Evolutionary conservation across 1,140 invertebrate genomes (phyloP).

Genomic region (Diorhabda carinulata): DNA sequence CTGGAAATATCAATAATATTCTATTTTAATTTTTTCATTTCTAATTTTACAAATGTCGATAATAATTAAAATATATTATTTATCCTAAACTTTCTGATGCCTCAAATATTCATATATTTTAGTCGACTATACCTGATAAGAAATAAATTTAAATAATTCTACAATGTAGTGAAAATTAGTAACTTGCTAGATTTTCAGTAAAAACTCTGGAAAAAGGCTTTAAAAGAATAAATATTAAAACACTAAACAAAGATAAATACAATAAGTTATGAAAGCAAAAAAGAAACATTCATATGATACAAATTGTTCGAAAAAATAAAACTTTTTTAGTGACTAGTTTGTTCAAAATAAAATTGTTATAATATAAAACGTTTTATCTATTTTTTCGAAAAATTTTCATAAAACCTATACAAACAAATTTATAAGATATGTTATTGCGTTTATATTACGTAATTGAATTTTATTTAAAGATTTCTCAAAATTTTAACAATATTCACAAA

Average conservation of each 20-base stretch:
- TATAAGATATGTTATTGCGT: neutral
- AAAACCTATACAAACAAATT: neutral
- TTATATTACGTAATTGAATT: neutral
- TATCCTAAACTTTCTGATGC: too few species aligned
- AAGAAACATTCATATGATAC: neutral
- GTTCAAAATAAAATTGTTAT: neutral
- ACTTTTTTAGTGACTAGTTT: neutral
- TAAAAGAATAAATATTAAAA: neutral
- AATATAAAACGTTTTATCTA: neutral
- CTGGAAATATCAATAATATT: too few species aligned
- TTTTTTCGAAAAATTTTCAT: neutral
- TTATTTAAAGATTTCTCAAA: neutral
- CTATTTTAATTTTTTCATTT: too few species aligned
- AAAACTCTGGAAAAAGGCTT: too few species aligned
- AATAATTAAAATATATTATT: too few species aligned
- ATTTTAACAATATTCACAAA: neutral
- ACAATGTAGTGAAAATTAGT: too few species aligned
- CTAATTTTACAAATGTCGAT: too few species aligned
- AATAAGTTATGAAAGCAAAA: neutral
- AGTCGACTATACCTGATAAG: too few species aligned
- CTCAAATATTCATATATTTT: too few species aligned
- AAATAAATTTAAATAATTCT: too few species aligned
- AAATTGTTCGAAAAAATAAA: conserved; percentile 1
- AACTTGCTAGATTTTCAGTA: too few species aligned
- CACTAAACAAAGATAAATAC: conserved; percentile 2